Conservation (phyloP, 1,140 invertebrate species). For the Caenorhabditis tropicalis region DNA sequence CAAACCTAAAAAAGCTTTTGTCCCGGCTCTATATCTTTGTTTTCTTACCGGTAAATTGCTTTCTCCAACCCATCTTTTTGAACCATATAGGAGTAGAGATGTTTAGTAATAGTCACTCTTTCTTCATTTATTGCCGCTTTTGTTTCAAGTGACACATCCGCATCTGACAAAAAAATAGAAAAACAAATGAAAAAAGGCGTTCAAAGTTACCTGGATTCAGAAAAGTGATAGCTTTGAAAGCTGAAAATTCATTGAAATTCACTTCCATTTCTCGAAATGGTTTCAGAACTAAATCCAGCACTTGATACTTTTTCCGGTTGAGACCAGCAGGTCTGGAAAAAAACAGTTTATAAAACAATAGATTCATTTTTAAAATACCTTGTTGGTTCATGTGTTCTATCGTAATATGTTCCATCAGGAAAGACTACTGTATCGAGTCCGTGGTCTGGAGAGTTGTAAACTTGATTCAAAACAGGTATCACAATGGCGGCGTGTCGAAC, state of each 20-base stretch:
- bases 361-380: slow-evolving; percentile 44
- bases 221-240: slow-evolving; percentile 29
- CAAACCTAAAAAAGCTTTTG: not conserved
- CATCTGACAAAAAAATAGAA: slow-evolving; percentile 2
- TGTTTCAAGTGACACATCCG: slow-evolving; percentile 19
- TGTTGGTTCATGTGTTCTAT: slow-evolving; percentile 18
- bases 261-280: slow-evolving; percentile 17
- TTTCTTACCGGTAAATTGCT: not conserved
- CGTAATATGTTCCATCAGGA: slow-evolving; percentile 6
- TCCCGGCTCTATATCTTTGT: not conserved
- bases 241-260: not conserved
- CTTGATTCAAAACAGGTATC: slow-evolving; percentile 9
- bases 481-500: slow-evolving; percentile 18
- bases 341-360: too few species aligned
- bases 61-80: slow-evolving; percentile 19
- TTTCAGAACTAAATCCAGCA: slow-evolving; percentile 4
- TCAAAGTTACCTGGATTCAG: slow-evolving; percentile 59
- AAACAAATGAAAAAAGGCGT: slow-evolving; percentile 32
- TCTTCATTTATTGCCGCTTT: not conserved
- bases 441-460: slow-evolving; percentile 14
- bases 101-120: not conserved
- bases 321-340: slow-evolving; percentile 52
- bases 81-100: not conserved
- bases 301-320: slow-evolving; percentile 2
- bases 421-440: slow-evolving; percentile 25